phyloP scores from a whole-genome alignment of 92 coral and sea anemone genomes.

The Porites rus region DNA sequence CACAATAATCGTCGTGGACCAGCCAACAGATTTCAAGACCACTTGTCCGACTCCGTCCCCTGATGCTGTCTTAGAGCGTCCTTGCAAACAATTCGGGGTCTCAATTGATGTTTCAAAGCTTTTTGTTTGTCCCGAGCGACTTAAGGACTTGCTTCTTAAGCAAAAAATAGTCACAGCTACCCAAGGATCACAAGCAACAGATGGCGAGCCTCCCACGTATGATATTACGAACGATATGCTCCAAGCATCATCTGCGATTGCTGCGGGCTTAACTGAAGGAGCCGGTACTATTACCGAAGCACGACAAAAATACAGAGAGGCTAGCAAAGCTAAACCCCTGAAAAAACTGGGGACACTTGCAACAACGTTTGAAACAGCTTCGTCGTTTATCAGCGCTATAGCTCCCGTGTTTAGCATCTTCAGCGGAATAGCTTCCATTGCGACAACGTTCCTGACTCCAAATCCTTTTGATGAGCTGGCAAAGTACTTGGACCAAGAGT shows the following conservation, averaged over 20 bases:
- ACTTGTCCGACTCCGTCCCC: neutral
- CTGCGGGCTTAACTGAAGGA: slow-evolving; percentile 5
- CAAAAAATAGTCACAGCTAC: neutral
- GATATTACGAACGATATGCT: slow-evolving; percentile 40
- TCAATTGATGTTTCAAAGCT: neutral
- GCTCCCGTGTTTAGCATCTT: slow-evolving; percentile 37
- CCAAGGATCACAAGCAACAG: neutral
- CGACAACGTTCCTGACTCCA: slow-evolving; percentile 34
- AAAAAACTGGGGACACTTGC: neutral
- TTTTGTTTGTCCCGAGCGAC: slow-evolving; percentile 24
- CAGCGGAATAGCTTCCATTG: slow-evolving; percentile 4
- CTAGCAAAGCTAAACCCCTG: too few species aligned
- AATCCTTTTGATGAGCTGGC: slow-evolving; percentile 52
- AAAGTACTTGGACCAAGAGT: slow-evolving; percentile 39
- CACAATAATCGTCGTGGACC: slow-evolving; percentile 21
- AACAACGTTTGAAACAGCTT: slow-evolving; percentile 3
- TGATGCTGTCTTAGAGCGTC: neutral
- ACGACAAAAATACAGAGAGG: too few species aligned
- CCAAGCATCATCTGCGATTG: slow-evolving; percentile 28
- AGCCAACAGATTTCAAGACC: neutral
- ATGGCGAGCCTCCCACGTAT: slow-evolving; percentile 31
- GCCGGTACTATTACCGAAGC: neutral
- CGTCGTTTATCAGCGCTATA: slow-evolving; percentile 23
- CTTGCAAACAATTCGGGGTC: too few species aligned
- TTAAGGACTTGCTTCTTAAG: slow-evolving; percentile 12